Evolutionary conservation across 2,113 vertebrate species (phyloP), one percentile per base, ranked within the genome.

Genomic region (Laticauda colubrina): DNA sequence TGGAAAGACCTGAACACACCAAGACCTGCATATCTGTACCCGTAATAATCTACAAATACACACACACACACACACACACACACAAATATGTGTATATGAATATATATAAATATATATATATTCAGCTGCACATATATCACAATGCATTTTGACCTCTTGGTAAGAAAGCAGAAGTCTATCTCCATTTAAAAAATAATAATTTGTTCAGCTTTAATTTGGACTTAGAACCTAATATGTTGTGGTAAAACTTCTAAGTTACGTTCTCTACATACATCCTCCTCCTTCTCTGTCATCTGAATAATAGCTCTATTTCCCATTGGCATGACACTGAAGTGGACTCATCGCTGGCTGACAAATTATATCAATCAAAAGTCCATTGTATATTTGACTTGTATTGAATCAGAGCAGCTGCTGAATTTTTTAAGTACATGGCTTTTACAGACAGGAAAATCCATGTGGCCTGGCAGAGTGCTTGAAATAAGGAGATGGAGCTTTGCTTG

Each of bases 341-440:
- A 87, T 7, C 69, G 29, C 14, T 61, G 90, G 8, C 85, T 43
- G 56, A 39, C 90, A 87, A 7, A 0, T 89, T 55, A 91, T 93
- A n/a, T 88, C 90, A 59, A 0, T 75, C 23, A 91, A 91, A 91
- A 29, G 24, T 8, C 55, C 59, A 48, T 57, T 43, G 24, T 86
- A 29, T 86, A n/a, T 55, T 29, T 86, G 86, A 91, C 39, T 91
- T 85, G 86, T 87, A 59, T 56, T 87, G 90, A 87, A 87, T 48
- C 43, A 59, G 90, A 45, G 55, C 54, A 29, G 81, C 55, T 51
- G 20, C 18, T 91, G 81, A 59, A 55, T 85, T 56, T 85, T 91
- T 53, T 34, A 51, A 2, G 39, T 69, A 21, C 9, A 24, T 54
- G 51, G 26, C 34, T 56, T 91, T 81, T 85, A 54, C 26, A 15